Percentiles rank a stretch among this genome's conserved stretches.
phyloP scores from a whole-genome alignment of 1,140 invertebrate species.

The Pachyrhynchus sulphureomaculatus region DNA sequence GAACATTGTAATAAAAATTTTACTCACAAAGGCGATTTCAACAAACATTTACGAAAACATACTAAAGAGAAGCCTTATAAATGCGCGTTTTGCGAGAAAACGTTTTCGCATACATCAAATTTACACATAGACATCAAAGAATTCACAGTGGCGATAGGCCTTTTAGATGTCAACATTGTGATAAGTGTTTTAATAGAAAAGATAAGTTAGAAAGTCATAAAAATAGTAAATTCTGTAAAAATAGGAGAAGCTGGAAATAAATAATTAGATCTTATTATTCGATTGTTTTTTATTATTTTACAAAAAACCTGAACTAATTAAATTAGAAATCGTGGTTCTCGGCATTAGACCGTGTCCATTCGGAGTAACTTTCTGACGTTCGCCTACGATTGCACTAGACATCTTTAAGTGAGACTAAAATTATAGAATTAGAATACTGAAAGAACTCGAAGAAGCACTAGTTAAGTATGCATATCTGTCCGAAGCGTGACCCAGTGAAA shows the following conservation, averaged over 20 bases:
- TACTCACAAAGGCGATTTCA: slow-evolving; percentile 48
- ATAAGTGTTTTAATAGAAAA: slow-evolving; percentile 69
- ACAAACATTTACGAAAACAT: slow-evolving; percentile 70
- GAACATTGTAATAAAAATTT: slow-evolving; percentile 45
- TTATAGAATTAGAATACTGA: too few relatives aligned
- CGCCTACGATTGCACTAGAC: too few relatives aligned
- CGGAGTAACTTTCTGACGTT: too few relatives aligned
- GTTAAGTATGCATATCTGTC: too few relatives aligned
- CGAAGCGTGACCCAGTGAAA: too few relatives aligned
- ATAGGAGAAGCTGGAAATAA: slow-evolving; percentile 9
- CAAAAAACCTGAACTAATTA: too few relatives aligned
- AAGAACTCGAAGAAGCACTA: too few relatives aligned
- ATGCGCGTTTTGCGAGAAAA: slow-evolving; percentile 72
- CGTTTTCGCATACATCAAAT: slow-evolving; percentile 70
- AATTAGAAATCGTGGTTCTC: too few relatives aligned
- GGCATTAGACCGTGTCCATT: too few relatives aligned
- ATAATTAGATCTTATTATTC: too few relatives aligned
- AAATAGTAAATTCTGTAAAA: slow-evolving; percentile 41
- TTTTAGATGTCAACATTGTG: slow-evolving; percentile 65
- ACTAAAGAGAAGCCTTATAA: slow-evolving; percentile 72
- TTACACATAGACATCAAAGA: slow-evolving; percentile 64
- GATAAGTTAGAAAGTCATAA: slow-evolving; percentile 64
- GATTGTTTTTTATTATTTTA: too few relatives aligned
- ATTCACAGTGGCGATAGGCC: slow-evolving; percentile 65
- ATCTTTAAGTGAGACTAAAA: too few relatives aligned